A percentile compares a stretch with the other conserved stretches of the same genome.
These are phyloP conservation scores for Amyelois transitella DNA, from an alignment of 1,140 invertebrate species.

Conservation along the genomic window DNA sequence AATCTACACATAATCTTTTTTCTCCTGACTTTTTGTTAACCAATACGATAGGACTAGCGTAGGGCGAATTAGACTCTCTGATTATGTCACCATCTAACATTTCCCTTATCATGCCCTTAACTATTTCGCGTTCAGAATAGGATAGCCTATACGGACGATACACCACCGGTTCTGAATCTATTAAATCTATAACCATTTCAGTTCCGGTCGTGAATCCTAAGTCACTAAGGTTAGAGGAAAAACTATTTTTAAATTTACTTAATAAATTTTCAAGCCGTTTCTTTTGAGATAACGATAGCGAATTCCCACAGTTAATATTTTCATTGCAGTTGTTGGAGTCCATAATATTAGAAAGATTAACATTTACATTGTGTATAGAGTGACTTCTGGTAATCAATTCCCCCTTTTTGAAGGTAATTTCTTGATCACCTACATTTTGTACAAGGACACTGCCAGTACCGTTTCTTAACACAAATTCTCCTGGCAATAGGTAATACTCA, in stretches of 20 bases:
- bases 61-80: background rate
- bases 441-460: background rate
- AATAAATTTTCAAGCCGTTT: background rate
- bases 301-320: background rate
- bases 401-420: background rate
- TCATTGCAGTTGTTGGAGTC: background rate
- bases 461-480: background rate
- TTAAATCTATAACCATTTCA: background rate
- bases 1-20: background rate
- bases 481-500: conserved; percentile 1
- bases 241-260: background rate
- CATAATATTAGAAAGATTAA: background rate
- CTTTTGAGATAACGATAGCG: background rate
- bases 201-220: background rate
- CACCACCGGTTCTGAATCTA: background rate
- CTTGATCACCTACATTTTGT: background rate
- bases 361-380: background rate
- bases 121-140: background rate
- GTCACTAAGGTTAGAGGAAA: background rate
- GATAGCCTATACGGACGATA: conserved; percentile 2
- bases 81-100: background rate
- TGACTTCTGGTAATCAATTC: background rate
- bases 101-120: background rate
- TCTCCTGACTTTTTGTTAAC: conserved; percentile 1
- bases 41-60: background rate